Evolutionary conservation across 2,113 vertebrate genomes (phyloP).

Genomic region (Silurus glanis): DNA sequence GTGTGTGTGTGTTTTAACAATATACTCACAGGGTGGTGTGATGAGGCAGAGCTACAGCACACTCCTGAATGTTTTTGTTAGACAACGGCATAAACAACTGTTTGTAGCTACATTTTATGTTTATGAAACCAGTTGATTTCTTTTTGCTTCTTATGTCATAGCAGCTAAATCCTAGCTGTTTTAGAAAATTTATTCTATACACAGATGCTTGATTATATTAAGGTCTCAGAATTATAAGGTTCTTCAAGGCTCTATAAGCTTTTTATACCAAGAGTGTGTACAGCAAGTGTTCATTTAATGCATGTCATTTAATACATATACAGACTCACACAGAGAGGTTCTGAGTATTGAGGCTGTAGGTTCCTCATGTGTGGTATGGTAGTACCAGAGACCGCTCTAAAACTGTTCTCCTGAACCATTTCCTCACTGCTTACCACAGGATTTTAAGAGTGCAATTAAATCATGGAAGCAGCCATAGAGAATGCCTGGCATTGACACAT

Average conservation of each 20-base stretch:
- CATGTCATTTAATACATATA: neutral
- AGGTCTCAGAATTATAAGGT: neutral
- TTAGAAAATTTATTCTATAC: neutral
- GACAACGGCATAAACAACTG: neutral
- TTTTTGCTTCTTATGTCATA: neutral
- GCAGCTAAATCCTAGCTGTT: neutral
- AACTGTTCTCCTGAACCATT: neutral
- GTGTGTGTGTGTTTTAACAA: neutral
- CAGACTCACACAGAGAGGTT: neutral
- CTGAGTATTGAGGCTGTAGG: neutral
- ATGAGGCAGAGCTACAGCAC: neutral
- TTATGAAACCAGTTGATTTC: neutral
- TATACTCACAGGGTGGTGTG: neutral
- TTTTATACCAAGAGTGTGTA: neutral
- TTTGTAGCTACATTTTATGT: neutral
- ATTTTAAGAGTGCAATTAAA: neutral
- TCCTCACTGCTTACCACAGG: neutral
- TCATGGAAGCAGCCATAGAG: neutral
- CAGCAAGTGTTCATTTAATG: neutral
- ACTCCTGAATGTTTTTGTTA: neutral
- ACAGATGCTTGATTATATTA: neutral
- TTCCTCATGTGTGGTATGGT: conserved; percentile 2
- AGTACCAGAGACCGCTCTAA: neutral
- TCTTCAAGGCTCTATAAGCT: neutral
- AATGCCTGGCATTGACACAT: neutral